Evolutionary conservation across 2,113 vertebrate species (phyloP), one percentile per base, ranked within the genome.

Genomic region (Copsychus sechellarum): DNA sequence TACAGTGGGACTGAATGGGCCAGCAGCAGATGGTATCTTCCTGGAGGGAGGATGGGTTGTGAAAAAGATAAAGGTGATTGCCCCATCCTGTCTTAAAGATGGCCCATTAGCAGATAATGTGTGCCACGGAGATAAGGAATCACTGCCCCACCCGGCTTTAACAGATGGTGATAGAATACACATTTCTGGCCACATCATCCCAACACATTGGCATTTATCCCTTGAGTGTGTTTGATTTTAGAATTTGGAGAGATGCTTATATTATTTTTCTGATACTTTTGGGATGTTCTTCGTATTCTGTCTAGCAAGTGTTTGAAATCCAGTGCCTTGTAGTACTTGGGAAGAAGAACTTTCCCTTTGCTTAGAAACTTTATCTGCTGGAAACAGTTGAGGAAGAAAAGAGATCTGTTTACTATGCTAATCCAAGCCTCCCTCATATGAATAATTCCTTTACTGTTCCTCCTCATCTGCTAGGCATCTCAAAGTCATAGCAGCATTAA

Each of bases 401-500:
- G 38, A 47, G 14, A 6, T 88, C 72, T 81, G 24, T 72, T 95
- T 67, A 48, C 31, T 85, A 57, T 93, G 91, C 78, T 88, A 89
- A 67, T 92, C 69, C 36, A 81, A 29, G 28, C 61, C 28, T 92
- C 36, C 18, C 25, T 11, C 8, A 34, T 90, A 74, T 22, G 48
- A 93, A 81, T 92, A 92, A 86, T 93, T 93, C 60, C 2, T 5
- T 70, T 45, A 67, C 84, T 95, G 40, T 81, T 92, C n/a, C 20
- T 92, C 14, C 20, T 95, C 62, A 61, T 83, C 58, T 92, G 50
- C 74, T 76, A 69, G 53, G 43, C 29, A 22, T 76, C 43, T 78
- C 26, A 34, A 71, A 97, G 91, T 60, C 86, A 91, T 23, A 85
- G 86, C 48, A 89, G 69, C 65, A 57, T 92, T 95, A 84, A 89